phyloP scores from a whole-genome alignment of 2,797 vertebrate species.

The Acanthopagrus latus region DNA sequence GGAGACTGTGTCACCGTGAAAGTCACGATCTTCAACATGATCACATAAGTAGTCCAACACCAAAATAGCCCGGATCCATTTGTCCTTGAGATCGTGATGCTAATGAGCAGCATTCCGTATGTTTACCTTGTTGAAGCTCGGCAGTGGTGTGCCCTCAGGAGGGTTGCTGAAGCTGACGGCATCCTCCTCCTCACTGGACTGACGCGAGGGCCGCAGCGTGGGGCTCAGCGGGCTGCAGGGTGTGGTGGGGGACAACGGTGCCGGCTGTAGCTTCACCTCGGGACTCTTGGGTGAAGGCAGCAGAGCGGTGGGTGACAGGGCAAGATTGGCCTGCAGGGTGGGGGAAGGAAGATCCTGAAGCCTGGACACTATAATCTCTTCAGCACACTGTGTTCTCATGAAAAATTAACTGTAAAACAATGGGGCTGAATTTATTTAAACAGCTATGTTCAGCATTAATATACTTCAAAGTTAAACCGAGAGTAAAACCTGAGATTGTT shows the following conservation, averaged over 20 bases:
- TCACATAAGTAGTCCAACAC: background rate
- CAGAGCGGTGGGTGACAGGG: conserved; percentile 81
- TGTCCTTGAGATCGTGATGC: background rate
- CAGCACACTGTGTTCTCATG: background rate
- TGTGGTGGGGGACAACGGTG: conserved; percentile 56
- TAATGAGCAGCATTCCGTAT: background rate
- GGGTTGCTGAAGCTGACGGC: conserved; percentile 80
- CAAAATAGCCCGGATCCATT: background rate
- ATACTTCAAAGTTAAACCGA: background rate
- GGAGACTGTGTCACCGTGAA: background rate
- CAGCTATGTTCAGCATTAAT: background rate
- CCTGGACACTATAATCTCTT: conserved; percentile 24
- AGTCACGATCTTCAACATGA: background rate
- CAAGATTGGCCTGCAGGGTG: conserved; percentile 83
- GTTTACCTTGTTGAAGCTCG: conserved; percentile 85
- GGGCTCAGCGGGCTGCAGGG: conserved; percentile 56
- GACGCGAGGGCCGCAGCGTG: conserved; percentile 51
- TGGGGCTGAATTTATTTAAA: background rate
- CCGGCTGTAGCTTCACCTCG: conserved; percentile 76
- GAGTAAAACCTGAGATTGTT: background rate
- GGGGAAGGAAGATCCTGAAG: conserved; percentile 35
- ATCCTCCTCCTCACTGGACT: conserved; percentile 79
- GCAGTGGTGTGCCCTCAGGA: conserved; percentile 77
- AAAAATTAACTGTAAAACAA: background rate
- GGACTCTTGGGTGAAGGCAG: conserved; percentile 80